Percentiles rank a stretch among this genome's conserved stretches.
phyloP scores from a whole-genome alignment of 2,888 invertebrate genomes.

The Erynnis tages region DNA sequence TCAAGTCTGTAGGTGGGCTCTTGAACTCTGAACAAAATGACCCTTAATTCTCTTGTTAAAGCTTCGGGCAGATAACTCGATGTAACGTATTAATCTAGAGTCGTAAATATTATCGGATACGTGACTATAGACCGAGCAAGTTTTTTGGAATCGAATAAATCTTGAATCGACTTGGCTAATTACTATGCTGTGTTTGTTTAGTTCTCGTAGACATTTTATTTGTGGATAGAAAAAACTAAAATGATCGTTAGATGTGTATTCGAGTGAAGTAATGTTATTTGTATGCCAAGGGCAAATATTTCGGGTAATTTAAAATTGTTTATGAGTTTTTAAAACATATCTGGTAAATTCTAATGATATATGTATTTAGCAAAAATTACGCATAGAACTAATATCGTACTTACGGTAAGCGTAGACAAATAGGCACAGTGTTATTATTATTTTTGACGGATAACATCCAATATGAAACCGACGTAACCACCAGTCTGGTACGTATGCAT shows the following conservation, averaged over 20 bases:
- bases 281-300: neutral
- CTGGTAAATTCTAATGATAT: too few species aligned
- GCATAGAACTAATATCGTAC: too few species aligned
- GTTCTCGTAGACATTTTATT: constrained; percentile 35
- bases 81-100: constrained; percentile 67
- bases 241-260: neutral
- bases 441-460: too few species aligned
- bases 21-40: constrained; percentile 64
- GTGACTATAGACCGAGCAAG: constrained; percentile 37
- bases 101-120: constrained; percentile 57
- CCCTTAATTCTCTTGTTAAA: constrained; percentile 75
- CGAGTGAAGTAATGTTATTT: neutral
- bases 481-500: too few species aligned
- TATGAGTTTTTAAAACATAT: too few species aligned
- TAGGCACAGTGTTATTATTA: too few species aligned
- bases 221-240: constrained; percentile 39
- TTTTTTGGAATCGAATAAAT: constrained; percentile 42
- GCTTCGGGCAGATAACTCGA: constrained; percentile 54
- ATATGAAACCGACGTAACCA: too few species aligned
- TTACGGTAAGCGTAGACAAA: too few species aligned
- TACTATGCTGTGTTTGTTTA: constrained; percentile 5
- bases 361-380: too few species aligned
- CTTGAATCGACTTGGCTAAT: constrained; percentile 37
- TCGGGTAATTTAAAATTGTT: neutral
- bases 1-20: constrained; percentile 70